phyloP scores from a whole-genome alignment of 2,888 invertebrate genomes.

The Smittia aterrima region DNA sequence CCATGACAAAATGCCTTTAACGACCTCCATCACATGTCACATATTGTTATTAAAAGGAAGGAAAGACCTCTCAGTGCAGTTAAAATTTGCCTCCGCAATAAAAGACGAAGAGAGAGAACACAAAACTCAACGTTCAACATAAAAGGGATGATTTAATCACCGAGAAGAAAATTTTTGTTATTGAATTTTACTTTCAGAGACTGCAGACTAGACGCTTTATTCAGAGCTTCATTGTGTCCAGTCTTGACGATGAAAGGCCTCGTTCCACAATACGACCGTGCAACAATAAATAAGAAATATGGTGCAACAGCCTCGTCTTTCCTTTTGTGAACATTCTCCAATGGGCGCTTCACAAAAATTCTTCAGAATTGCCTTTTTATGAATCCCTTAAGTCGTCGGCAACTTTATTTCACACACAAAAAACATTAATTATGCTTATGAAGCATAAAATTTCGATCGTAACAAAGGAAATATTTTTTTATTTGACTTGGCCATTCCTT shows the following conservation, averaged over 20 bases:
- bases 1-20: not conserved
- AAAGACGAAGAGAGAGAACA: not conserved
- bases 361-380: not conserved
- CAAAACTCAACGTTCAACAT: too few relatives aligned
- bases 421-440: constrained; percentile 35
- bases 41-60: not conserved
- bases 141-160: constrained; percentile 20
- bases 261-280: not conserved
- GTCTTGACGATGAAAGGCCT: not conserved
- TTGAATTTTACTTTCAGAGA: not conserved
- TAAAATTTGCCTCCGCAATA: constrained; percentile 2
- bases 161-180: constrained; percentile 15
- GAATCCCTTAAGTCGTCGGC: constrained; percentile 4
- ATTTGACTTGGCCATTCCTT: constrained; percentile 5
- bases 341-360: constrained; percentile 30
- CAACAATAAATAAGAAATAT: constrained; percentile 37
- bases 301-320: not conserved
- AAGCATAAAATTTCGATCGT: constrained; percentile 29
- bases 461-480: constrained; percentile 1
- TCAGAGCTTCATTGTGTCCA: constrained; percentile 7
- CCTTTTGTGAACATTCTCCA: not conserved
- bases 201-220: constrained; percentile 9
- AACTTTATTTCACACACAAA: constrained; percentile 14
- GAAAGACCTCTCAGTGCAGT: not conserved
- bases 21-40: constrained; percentile 18